These are phyloP conservation scores for Monomorium pharaonis DNA, from an alignment of 1,140 invertebrate genomes.

Conservation along the genomic window DNA sequence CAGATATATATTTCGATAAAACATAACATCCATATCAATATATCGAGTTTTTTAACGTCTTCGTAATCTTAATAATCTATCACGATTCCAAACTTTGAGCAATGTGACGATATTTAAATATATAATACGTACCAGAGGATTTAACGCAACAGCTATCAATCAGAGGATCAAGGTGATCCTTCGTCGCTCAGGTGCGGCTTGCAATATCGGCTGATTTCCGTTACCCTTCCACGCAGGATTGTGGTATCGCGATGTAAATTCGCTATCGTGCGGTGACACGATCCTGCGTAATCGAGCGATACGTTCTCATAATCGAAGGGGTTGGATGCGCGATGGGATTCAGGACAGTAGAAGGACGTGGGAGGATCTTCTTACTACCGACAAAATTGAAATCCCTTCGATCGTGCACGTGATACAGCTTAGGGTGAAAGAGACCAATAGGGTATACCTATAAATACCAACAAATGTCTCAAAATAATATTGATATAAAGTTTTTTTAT, in stretches of 20 bases:
- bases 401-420: background rate
- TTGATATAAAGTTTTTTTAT: background rate
- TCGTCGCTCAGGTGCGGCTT: constrained; percentile 21
- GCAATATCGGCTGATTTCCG: constrained; percentile 40
- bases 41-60: background rate
- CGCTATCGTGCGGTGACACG: constrained; percentile 44
- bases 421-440: background rate
- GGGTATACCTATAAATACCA: background rate
- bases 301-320: constrained; percentile 53
- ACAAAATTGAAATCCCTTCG: constrained; percentile 37
- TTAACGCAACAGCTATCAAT: constrained; percentile 44
- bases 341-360: background rate
- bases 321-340: background rate
- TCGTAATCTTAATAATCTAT: background rate
- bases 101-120: background rate
- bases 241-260: constrained; percentile 33
- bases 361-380: constrained; percentile 25
- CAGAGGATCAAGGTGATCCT: constrained; percentile 39
- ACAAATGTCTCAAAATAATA: background rate
- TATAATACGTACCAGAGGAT: background rate
- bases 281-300: constrained; percentile 56
- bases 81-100: background rate
- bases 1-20: background rate
- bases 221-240: constrained; percentile 15
- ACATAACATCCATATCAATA: background rate